Conservation (phyloP, 2,888 invertebrate genomes). For the Cryptocheilus praepositus region DNA sequence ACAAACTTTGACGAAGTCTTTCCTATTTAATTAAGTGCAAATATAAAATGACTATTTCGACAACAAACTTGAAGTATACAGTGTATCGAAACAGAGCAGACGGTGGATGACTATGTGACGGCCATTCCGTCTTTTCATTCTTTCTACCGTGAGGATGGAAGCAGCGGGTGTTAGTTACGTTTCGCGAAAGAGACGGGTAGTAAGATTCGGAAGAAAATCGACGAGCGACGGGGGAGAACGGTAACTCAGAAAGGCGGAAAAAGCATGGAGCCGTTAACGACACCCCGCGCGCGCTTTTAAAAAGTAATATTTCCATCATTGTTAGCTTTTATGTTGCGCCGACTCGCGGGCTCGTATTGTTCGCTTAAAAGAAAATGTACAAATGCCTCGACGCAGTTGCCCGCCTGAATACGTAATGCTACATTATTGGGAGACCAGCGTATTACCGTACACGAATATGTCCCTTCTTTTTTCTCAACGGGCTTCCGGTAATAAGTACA, state of each 20-base stretch:
- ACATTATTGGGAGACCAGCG: slow-evolving; percentile 1
- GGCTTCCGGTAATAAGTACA: too few relatives aligned
- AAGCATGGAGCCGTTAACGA: slow-evolving; percentile 58
- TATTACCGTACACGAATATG: not conserved
- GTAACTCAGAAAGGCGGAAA: slow-evolving; percentile 39
- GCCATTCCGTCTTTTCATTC: slow-evolving; percentile 18
- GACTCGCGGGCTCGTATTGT: slow-evolving; percentile 44
- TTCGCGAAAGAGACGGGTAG: slow-evolving; percentile 4
- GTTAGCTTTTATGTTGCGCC: slow-evolving; percentile 65
- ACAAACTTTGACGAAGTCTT: not conserved
- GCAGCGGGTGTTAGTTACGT: slow-evolving; percentile 7
- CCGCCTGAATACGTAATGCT: slow-evolving; percentile 32
- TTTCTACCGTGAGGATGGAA: slow-evolving; percentile 18
- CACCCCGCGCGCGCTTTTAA: slow-evolving; percentile 68
- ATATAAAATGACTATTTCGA: not conserved
- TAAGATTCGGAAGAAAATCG: slow-evolving; percentile 42
- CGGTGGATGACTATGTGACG: too few relatives aligned
- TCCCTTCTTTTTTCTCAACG: not conserved
- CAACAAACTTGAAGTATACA: too few relatives aligned
- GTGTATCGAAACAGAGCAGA: too few relatives aligned
- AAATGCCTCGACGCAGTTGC: slow-evolving; percentile 13
- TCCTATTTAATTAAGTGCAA: not conserved
- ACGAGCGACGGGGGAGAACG: slow-evolving; percentile 45
- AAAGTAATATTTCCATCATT: slow-evolving; percentile 72
- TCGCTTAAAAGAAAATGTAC: slow-evolving; percentile 41